A percentile compares a stretch with the other conserved stretches of the same genome.
Conservation (phyloP, 2,888 invertebrate species). For the Eristalis tenax region DNA sequence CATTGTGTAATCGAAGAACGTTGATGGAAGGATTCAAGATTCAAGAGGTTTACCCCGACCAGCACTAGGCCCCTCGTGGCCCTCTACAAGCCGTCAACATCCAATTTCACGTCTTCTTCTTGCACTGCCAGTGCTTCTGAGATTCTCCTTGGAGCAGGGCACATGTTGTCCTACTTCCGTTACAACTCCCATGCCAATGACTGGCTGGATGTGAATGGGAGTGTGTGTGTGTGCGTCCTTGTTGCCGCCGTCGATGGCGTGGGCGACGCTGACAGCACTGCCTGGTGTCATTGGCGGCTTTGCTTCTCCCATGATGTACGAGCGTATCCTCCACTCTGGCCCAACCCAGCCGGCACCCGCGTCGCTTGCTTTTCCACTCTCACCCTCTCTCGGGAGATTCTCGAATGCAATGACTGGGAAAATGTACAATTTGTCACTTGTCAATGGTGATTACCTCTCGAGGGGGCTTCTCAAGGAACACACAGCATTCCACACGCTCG, state of each 20-base stretch:
- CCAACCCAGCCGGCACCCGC: not conserved
- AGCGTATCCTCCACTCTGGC: not conserved
- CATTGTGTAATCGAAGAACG: constrained; percentile 54
- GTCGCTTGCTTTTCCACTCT: not conserved
- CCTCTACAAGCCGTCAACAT: not conserved
- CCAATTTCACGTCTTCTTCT: not conserved
- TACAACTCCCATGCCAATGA: constrained; percentile 61
- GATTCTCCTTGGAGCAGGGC: constrained; percentile 45
- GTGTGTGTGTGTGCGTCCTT: not conserved
- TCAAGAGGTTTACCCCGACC: constrained; percentile 22
- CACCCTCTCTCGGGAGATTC: constrained; percentile 1
- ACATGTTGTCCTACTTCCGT: constrained; percentile 66
- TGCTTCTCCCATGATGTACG: constrained; percentile 41
- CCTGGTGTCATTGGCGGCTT: constrained; percentile 49
- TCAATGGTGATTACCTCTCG: constrained; percentile 68
- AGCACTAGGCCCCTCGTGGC: not conserved
- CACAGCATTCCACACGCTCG: not conserved
- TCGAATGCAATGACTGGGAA: constrained; percentile 63
- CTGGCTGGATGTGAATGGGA: constrained; percentile 3
- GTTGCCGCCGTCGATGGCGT: not conserved
- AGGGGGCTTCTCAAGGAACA: constrained; percentile 17
- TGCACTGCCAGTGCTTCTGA: not conserved
- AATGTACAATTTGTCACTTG: constrained; percentile 70
- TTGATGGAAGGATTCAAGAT: constrained; percentile 16
- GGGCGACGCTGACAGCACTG: constrained; percentile 4